Percentiles rank a stretch among this genome's conserved stretches.
Conservation (phyloP, 2,113 vertebrate genomes). For the Seriola quinqueradiata region DNA sequence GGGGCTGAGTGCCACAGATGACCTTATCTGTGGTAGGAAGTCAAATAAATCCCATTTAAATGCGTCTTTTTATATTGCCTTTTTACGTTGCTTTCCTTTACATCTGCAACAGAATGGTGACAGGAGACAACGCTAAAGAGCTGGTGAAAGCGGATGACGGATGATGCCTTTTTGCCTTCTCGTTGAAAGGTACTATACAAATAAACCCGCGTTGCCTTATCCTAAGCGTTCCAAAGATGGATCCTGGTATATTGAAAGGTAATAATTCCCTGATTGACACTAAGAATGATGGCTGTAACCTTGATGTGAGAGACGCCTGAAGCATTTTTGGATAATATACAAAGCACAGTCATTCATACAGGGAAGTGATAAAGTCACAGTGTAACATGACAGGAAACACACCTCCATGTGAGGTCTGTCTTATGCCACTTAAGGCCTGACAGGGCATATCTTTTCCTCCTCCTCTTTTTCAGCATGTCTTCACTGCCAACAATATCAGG, state of each 20-base stretch:
- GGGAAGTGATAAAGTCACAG: neutral
- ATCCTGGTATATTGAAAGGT: too few relatives aligned
- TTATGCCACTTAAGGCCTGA: conserved; percentile 87
- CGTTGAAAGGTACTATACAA: too few relatives aligned
- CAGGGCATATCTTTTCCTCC: conserved; percentile 86
- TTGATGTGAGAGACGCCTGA: neutral
- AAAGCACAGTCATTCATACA: conserved; percentile 25
- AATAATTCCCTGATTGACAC: too few relatives aligned
- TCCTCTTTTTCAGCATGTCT: conserved; percentile 81
- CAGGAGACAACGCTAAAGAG: neutral
- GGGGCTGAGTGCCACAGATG: neutral
- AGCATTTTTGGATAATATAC: neutral
- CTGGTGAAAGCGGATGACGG: conserved; percentile 11
- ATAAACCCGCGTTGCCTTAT: too few relatives aligned
- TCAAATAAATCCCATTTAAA: too few relatives aligned
- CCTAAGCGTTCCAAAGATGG: too few relatives aligned
- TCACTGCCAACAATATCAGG: conserved; percentile 88
- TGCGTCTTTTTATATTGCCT: too few relatives aligned
- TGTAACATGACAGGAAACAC: conserved; percentile 51
- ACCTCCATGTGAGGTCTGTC: conserved; percentile 88
- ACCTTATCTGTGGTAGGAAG: neutral
- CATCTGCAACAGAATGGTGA: conserved; percentile 71
- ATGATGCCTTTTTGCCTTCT: too few relatives aligned
- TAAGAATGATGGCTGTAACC: neutral
- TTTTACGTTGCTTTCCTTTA: conserved; percentile 15